Evolutionary conservation across 2,797 vertebrate species (phyloP).

Genomic region (Brotula barbata): DNA sequence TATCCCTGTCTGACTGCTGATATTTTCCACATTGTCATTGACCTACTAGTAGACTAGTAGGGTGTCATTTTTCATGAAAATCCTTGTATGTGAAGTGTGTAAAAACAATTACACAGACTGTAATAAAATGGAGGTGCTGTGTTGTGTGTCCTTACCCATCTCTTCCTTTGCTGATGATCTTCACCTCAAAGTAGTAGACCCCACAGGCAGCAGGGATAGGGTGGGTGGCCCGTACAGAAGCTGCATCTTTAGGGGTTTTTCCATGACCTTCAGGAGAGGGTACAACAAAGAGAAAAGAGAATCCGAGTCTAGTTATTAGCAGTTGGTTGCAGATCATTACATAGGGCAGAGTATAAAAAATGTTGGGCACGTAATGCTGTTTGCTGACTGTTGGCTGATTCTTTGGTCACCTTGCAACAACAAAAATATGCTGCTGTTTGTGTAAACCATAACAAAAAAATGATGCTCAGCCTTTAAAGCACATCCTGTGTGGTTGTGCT

Average conservation of each 20-base stretch:
- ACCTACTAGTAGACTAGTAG: no score
- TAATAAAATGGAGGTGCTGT: no score
- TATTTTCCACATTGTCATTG: no score
- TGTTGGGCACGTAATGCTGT: no score
- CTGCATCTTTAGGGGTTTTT: conserved; percentile 98
- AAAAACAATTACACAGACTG: no score
- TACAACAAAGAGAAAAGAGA: conserved; percentile 9
- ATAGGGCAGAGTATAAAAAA: no score
- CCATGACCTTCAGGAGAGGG: conserved; percentile 85
- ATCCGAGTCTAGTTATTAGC: background rate
- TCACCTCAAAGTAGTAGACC: conserved; percentile 99
- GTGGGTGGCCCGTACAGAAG: conserved; percentile 95
- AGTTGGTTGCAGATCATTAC: no score
- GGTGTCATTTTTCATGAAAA: no score
- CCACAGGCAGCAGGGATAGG: conserved; percentile 98
- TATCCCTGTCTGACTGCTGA: no score
- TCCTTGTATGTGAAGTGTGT: no score
- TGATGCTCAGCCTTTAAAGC: background rate
- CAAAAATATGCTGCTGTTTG: background rate
- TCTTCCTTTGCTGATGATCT: conserved; percentile 99
- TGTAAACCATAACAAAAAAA: background rate
- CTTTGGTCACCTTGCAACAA: background rate
- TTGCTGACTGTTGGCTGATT: background rate
- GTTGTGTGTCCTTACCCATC: conserved; percentile 86
- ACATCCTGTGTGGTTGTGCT: background rate